Percentiles rank a stretch among this genome's conserved stretches.
Conservation (phyloP, 2,113 vertebrate species). For the Abramis brama region DNA sequence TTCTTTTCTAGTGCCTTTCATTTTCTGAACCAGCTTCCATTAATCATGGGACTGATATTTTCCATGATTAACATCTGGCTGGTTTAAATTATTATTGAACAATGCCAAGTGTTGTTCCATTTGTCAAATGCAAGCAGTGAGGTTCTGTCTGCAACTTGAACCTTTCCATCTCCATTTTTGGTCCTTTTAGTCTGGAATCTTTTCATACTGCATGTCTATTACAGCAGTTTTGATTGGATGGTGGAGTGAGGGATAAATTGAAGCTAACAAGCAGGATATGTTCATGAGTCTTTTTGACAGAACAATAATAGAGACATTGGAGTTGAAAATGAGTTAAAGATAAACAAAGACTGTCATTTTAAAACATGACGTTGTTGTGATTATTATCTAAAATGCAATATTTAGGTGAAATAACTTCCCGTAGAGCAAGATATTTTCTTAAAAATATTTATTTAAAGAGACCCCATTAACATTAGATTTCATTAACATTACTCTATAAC, state of each 20-base stretch:
- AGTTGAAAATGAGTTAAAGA: not conserved
- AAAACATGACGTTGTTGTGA: not conserved
- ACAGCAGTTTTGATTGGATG: not conserved
- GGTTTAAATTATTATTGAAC: constrained; percentile 13
- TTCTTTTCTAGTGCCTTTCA: not conserved
- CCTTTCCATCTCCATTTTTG: constrained; percentile 20
- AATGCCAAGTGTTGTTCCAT: not conserved
- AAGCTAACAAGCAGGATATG: not conserved
- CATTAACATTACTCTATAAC: constrained; percentile 1
- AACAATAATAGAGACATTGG: not conserved
- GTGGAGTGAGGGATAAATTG: not conserved
- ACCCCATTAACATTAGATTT: not conserved
- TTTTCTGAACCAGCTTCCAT: not conserved
- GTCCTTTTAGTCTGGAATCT: constrained; percentile 4
- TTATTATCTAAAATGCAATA: not conserved
- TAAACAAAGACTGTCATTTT: not conserved
- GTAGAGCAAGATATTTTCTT: constrained; percentile 1
- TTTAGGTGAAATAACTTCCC: not conserved
- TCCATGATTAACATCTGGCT: constrained; percentile 1
- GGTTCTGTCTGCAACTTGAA: not conserved
- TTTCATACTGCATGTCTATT: not conserved
- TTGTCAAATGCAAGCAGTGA: not conserved
- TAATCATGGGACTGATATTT: not conserved
- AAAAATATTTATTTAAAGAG: constrained; percentile 23
- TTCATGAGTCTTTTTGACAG: not conserved